Conservation (phyloP, 2,113 vertebrate species). For the human (Homo sapiens) region GRCh38 chr3:45681501-45682000, state of each 20-base stretch:
- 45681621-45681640: not conserved
- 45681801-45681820: not conserved
- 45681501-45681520: not conserved
- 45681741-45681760: not conserved
- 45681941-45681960: not conserved
- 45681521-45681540: not conserved
- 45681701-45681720: not conserved
- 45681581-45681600: rapidly evolving
- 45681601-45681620: not conserved
- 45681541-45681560: not conserved
- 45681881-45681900: not conserved
- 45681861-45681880: not conserved
- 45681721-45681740: not conserved
- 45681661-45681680: not conserved
- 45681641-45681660: not conserved
- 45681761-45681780: not conserved
- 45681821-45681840: not conserved
- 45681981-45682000: not conserved
- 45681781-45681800: not conserved
- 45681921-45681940: not conserved
- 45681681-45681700: not conserved
- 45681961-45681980: not conserved
- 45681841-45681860: not conserved
- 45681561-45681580: not conserved
- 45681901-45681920: not conserved